Evolutionary conservation across 2,888 invertebrate species (phyloP).

Genomic region (Tinea pellionella): DNA sequence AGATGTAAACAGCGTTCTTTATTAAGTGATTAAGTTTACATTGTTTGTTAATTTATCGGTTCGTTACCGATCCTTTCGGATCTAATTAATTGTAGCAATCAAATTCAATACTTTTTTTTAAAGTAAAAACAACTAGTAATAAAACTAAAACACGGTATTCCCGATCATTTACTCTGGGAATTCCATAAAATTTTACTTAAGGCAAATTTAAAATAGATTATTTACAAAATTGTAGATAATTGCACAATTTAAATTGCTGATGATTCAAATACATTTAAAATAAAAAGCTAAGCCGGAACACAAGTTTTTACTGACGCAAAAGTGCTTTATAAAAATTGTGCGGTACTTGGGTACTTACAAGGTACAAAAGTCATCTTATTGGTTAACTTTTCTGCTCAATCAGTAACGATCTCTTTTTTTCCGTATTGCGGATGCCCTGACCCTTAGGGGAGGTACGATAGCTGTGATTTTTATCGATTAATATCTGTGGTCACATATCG

Average conservation of each 20-base stretch:
- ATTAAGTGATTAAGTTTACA: not conserved
- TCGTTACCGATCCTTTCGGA: not conserved
- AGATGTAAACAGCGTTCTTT: too few species aligned
- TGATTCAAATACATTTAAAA: not conserved
- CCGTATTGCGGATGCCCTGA: too few species aligned
- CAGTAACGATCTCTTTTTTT: too few species aligned
- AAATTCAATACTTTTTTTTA: not conserved
- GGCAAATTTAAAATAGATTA: not conserved
- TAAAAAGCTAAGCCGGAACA: not conserved
- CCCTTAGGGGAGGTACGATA: too few species aligned
- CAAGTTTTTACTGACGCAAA: not conserved
- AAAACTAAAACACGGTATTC: not conserved
- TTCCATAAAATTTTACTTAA: not conserved
- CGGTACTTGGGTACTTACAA: too few species aligned
- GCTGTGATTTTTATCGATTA: too few species aligned
- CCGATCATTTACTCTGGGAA: conserved; percentile 1
- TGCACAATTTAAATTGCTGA: not conserved
- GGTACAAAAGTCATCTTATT: too few species aligned
- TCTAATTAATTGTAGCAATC: not conserved
- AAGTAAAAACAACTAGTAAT: not conserved
- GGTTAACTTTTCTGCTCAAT: too few species aligned
- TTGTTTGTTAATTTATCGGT: not conserved
- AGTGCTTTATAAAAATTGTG: too few species aligned
- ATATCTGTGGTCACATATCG: too few species aligned
- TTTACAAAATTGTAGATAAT: not conserved